Evolutionary conservation across 2,888 invertebrate species (phyloP).

Genomic region (Venustoraphidia nigricollis): DNA sequence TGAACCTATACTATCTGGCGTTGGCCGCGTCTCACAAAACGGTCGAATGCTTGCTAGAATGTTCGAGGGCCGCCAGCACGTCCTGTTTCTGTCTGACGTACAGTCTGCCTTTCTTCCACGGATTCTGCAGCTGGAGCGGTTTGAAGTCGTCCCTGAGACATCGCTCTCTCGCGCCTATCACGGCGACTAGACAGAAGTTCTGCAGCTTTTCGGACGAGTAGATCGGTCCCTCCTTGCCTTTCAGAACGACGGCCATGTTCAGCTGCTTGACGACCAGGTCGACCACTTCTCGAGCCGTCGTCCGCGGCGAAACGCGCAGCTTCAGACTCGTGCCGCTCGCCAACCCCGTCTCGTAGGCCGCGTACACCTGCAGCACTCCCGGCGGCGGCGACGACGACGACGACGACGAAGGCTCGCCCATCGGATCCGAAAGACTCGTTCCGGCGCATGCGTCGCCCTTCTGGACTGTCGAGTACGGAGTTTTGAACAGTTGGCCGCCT

Average conservation of each 20-base stretch:
- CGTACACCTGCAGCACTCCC: conserved; percentile 58
- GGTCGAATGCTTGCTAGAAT: conserved; percentile 69
- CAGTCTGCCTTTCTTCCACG: conserved; percentile 87
- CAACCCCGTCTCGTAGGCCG: conserved; percentile 90
- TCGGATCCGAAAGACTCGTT: background rate
- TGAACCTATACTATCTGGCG: background rate
- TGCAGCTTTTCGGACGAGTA: conserved; percentile 68
- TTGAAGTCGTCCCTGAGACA: conserved; percentile 90
- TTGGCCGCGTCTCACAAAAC: conserved; percentile 29
- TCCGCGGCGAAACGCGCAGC: conserved; percentile 81
- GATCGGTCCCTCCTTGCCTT: conserved; percentile 73
- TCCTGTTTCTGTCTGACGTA: conserved; percentile 88
- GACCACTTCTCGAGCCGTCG: conserved; percentile 89
- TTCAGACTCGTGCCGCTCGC: conserved; percentile 87
- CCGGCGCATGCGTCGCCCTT: too few relatives aligned
- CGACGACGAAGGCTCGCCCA: too few relatives aligned
- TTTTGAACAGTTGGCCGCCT: background rate
- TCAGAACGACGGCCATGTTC: conserved; percentile 80
- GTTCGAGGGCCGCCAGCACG: conserved; percentile 73
- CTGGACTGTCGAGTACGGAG: too few relatives aligned
- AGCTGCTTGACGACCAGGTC: conserved; percentile 90
- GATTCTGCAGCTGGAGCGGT: conserved; percentile 83
- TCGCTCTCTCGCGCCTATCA: conserved; percentile 87
- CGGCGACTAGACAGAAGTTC: conserved; percentile 88
- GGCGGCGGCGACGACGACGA: conserved; percentile 1